Evolutionary conservation across 2,113 vertebrate genomes (phyloP).

Genomic region (Asarcornis scutulata): DNA sequence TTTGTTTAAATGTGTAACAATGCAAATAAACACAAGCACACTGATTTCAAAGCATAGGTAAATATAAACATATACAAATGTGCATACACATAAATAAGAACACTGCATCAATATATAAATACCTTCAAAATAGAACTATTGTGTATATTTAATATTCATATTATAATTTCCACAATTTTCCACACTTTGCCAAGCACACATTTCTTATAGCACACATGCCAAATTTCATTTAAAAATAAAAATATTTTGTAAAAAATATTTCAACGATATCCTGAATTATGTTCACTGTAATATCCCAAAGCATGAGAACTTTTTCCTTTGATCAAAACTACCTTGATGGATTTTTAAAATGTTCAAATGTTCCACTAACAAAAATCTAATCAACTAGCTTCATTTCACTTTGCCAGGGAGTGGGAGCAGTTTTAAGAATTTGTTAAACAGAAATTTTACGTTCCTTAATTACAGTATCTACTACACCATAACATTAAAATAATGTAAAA

Average conservation of each 20-base stretch:
- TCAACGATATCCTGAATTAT: background rate
- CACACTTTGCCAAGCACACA: slow-evolving; percentile 20
- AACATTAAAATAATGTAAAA: background rate
- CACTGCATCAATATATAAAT: background rate
- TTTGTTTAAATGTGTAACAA: slow-evolving; percentile 78
- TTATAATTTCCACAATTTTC: slow-evolving; percentile 50
- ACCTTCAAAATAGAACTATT: slow-evolving; percentile 25
- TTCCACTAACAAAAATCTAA: background rate
- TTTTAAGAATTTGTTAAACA: background rate
- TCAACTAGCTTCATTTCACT: background rate
- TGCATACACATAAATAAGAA: slow-evolving; percentile 59
- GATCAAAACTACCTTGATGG: background rate
- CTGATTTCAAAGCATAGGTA: slow-evolving; percentile 69
- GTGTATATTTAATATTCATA: slow-evolving; percentile 25
- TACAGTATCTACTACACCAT: background rate
- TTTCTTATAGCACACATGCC: background rate
- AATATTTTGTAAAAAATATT: background rate
- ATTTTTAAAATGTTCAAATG: background rate
- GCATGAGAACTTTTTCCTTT: background rate
- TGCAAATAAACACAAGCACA: slow-evolving; percentile 74
- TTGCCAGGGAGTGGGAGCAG: background rate
- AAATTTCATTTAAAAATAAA: background rate
- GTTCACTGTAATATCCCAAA: background rate
- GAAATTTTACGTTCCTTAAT: background rate
- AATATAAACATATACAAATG: slow-evolving; percentile 57